phyloP scores from a whole-genome alignment of 1,140 invertebrate genomes.

The Cydia pomonella region DNA sequence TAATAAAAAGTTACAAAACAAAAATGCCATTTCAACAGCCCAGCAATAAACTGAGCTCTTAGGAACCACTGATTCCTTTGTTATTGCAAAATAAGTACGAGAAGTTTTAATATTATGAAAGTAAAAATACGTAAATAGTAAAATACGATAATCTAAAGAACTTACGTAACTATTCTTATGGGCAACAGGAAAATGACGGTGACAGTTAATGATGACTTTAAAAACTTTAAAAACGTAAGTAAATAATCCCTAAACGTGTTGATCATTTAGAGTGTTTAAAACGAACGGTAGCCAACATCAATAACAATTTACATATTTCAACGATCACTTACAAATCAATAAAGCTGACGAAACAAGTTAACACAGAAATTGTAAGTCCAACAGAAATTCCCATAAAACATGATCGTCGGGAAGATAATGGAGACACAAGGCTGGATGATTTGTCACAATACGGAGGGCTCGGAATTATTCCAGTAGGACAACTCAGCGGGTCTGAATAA shows the following conservation, averaged over 20 bases:
- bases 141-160: neutral
- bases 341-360: constrained; percentile 28
- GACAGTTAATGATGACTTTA: neutral
- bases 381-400: constrained; percentile 30
- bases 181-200: neutral
- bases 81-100: too few species aligned
- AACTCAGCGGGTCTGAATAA: constrained; percentile 20
- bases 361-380: constrained; percentile 6
- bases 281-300: neutral
- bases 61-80: too few species aligned
- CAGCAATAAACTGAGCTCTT: too few species aligned
- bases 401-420: constrained; percentile 23
- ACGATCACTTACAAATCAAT: constrained; percentile 26
- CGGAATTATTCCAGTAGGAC: constrained; percentile 19
- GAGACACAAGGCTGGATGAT: constrained; percentile 15
- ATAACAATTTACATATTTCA: constrained; percentile 25
- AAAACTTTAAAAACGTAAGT: neutral
- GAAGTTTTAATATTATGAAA: too few species aligned
- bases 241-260: constrained; percentile 10
- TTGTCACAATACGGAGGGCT: constrained; percentile 28
- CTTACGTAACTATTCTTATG: neutral
- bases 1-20: neutral
- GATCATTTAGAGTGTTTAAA: neutral
- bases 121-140: neutral
- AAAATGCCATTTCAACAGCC: too few species aligned